These are phyloP conservation scores for Pseudomyrmex gracilis DNA, from an alignment of 1,140 invertebrate genomes.

Conservation along the genomic window DNA sequence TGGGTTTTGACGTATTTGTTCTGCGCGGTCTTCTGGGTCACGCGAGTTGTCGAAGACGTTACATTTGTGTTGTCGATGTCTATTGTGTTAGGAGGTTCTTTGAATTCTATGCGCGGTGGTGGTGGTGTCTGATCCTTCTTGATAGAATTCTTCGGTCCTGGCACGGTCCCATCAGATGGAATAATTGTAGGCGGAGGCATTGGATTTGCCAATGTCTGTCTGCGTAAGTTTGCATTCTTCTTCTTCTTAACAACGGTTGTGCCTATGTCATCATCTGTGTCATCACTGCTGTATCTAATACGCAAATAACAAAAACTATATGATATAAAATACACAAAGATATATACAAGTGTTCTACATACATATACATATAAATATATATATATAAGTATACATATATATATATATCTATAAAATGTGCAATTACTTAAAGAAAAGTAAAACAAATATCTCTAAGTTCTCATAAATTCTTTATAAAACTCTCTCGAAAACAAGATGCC, in stretches of 20 bases:
- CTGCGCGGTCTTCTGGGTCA: slow-evolving; percentile 68
- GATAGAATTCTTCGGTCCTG: slow-evolving; percentile 70
- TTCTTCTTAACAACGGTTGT: slow-evolving; percentile 77
- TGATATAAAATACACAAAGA: background rate
- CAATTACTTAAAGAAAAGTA: background rate
- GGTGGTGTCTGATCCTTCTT: slow-evolving; percentile 71
- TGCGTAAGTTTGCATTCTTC: slow-evolving; percentile 72
- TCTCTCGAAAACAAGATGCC: background rate
- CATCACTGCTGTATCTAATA: slow-evolving; percentile 83
- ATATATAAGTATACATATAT: background rate
- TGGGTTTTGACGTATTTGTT: slow-evolving; percentile 83
- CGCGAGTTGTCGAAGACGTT: slow-evolving; percentile 55
- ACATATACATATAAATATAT: background rate
- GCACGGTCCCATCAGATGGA: slow-evolving; percentile 45
- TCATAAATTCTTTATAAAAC: background rate
- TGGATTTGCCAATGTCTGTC: slow-evolving; percentile 83
- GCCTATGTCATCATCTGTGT: slow-evolving; percentile 80
- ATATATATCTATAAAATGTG: background rate
- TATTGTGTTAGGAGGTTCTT: slow-evolving; percentile 54
- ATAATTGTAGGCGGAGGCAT: slow-evolving; percentile 82
- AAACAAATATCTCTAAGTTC: background rate
- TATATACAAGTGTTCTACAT: slow-evolving; percentile 1
- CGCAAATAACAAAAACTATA: slow-evolving; percentile 4
- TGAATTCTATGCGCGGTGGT: slow-evolving; percentile 70
- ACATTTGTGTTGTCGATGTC: slow-evolving; percentile 67